Percentiles rank a stretch among this genome's conserved stretches.
Evolutionary conservation across 1,140 invertebrate species (phyloP).

Genomic region (Drosophila auraria): DNA sequence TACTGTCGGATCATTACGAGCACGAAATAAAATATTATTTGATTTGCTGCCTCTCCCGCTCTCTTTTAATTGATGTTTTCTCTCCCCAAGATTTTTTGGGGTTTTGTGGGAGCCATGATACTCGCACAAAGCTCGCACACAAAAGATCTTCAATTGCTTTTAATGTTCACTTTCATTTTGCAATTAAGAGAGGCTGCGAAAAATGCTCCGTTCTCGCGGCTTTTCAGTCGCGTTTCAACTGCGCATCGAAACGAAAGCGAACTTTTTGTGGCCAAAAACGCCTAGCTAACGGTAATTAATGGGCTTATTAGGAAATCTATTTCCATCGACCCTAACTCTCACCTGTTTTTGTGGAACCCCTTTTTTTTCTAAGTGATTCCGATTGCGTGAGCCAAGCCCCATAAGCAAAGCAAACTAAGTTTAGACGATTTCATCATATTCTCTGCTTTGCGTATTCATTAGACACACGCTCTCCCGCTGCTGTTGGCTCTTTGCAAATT

Average conservation of each 20-base stretch:
- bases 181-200: conserved; percentile 53
- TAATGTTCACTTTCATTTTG: conserved; percentile 68
- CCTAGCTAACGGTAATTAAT: conserved; percentile 70
- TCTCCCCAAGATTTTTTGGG: conserved; percentile 6
- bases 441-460: conserved; percentile 60
- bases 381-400: conserved; percentile 59
- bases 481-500: conserved; percentile 64
- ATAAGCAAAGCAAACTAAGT: conserved; percentile 56
- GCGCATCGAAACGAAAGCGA: conserved; percentile 23
- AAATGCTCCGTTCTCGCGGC: conserved; percentile 47
- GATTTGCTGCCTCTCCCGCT: conserved; percentile 17
- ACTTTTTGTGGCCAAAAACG: conserved; percentile 32
- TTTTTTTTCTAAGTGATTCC: conserved; percentile 9
- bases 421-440: conserved; percentile 78
- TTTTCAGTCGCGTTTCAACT: conserved; percentile 55
- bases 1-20: conserved; percentile 17
- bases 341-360: conserved; percentile 8
- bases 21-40: conserved; percentile 52
- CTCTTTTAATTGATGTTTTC: conserved; percentile 44
- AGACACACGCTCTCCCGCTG: conserved; percentile 32
- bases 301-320: conserved; percentile 53
- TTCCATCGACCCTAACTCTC: conserved; percentile 13
- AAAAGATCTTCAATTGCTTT: conserved; percentile 55
- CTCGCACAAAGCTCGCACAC: conserved; percentile 10
- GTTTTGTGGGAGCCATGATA: conserved; percentile 21